Percentiles rank a stretch among this genome's conserved stretches.
phyloP scores from a whole-genome alignment of 2,888 invertebrate genomes.

The Drosophila fungiperda region DNA sequence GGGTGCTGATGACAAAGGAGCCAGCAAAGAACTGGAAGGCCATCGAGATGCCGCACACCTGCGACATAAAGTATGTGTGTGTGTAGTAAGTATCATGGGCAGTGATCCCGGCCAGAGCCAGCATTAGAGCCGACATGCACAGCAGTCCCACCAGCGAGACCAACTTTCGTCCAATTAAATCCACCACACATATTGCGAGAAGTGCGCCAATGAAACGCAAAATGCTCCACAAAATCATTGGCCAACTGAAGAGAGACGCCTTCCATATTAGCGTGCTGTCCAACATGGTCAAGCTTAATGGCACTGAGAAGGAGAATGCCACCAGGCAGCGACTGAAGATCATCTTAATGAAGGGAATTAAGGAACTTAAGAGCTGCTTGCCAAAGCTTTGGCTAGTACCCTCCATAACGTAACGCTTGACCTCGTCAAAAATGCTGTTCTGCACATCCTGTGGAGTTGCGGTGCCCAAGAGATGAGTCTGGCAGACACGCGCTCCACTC shows the following conservation, averaged over 20 bases:
- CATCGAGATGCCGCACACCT: slow-evolving; percentile 60
- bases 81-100: slow-evolving; percentile 27
- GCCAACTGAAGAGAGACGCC: slow-evolving; percentile 48
- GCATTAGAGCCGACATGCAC: slow-evolving; percentile 65
- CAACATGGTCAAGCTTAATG: slow-evolving; percentile 58
- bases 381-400: slow-evolving; percentile 48
- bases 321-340: slow-evolving; percentile 72
- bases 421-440: slow-evolving; percentile 60
- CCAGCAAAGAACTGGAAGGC: slow-evolving; percentile 75
- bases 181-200: slow-evolving; percentile 56
- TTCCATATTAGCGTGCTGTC: slow-evolving; percentile 41
- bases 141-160: slow-evolving; percentile 64
- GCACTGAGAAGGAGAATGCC: slow-evolving; percentile 78
- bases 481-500: slow-evolving; percentile 57
- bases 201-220: slow-evolving; percentile 71
- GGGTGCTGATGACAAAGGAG: slow-evolving; percentile 65
- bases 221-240: slow-evolving; percentile 56
- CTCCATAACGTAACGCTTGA: slow-evolving; percentile 67
- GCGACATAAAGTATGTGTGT: slow-evolving; percentile 53
- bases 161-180: slow-evolving; percentile 70
- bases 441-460: slow-evolving; percentile 39
- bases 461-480: slow-evolving; percentile 56
- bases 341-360: slow-evolving; percentile 71
- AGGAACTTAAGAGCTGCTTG: slow-evolving; percentile 41
- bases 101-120: slow-evolving; percentile 67